Evolutionary conservation across 2,113 vertebrate genomes (phyloP), one percentile per base, ranked within the genome.

Genomic region (Engraulis encrasicolus): DNA sequence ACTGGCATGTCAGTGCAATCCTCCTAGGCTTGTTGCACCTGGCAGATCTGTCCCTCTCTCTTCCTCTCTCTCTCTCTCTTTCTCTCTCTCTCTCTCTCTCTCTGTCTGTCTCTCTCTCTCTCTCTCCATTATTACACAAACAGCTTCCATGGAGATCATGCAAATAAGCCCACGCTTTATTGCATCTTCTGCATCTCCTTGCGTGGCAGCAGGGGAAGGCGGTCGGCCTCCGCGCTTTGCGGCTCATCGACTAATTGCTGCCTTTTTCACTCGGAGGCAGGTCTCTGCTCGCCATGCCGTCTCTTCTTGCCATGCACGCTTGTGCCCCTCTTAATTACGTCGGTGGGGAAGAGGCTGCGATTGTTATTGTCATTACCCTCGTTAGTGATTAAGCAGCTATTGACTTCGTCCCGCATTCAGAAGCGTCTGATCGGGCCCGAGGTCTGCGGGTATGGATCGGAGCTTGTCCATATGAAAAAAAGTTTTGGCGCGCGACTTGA

Each of bases 351-450:
- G 88, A 88, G 78, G 85, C 80, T 45, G 83, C 81, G 86, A 91
- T 92, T 85, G 89, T 90, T 91, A 90, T 91, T 89, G 92, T 92
- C 91, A 89, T 87, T 84, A 82, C 87, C 85, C 90, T 92, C 86
- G 45, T 92, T 92, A 89, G 90, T 91, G 89, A 93, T 92, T 91
- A 92, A 89, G 86, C 85, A 87, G 90, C 89, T 89, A 91, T 91
- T 83, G 92, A 92, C 91, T 88, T 54, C 87, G 80, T 87, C 85
- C 81, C 49, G 45, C 87, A 79, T 81, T 86, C 83, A 3, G 11
- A 84, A 49, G 84, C 78, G 79, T 91, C 87, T 91, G 90, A 92
- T 93, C 84, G 85, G 89, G 89, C 88, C 89, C 80, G 86, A 19
- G 89, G 90, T 89, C 81, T 85, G 83, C 50, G 88, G 88, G 78